Evolutionary conservation across 2,888 invertebrate genomes (phyloP), one percentile per base, ranked within the genome.

Genomic region (Schizotus pectinicornis): DNA sequence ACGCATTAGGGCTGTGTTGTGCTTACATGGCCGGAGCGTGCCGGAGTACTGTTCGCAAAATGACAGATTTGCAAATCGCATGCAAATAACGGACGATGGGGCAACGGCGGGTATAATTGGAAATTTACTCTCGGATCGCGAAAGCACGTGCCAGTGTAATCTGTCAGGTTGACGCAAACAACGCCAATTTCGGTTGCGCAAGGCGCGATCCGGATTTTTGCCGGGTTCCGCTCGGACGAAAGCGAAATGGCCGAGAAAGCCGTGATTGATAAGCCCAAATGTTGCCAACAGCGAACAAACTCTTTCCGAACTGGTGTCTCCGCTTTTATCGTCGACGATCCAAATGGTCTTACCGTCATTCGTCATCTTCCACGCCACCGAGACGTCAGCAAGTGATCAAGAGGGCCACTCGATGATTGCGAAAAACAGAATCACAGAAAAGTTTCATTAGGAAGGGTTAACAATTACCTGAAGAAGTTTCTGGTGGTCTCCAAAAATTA

Each of bases 121-220:
- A 54, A 47, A 22, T 22, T 22, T 22, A 22, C 22, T 22, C 22
- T 22, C 22, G 22, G 22, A 22, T 54, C 54, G 48, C 48, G 55
- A 56, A 56, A 56, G 55, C 55, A 56, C 55, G 55, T 56, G 55
- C 55, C 55, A 49, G 49, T 49, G 55, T 56, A 56, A 56, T 56
- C 55, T 55, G 55, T 48, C 55, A 9, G 38, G 13, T 55, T 48
- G 43, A 54, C 46, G 55, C 42, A 55, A 48, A 55, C 22, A 22
- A 22, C 48, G 3, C 41, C 36, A 56, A 56, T 56, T 56, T 56
- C 38, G 48, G 55, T 56, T 56, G 43, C 55, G 36, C 43, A 56
- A 56, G 39, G 36, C 30, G 32, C 31, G 36, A 22, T 22, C 22
- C 22, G 22, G 22, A 22, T 22, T 22, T 22, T 22, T 22, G 3